A percentile compares a stretch with the other conserved stretches of the same genome.
Conservation (phyloP, 2,113 vertebrate species). For the Pipra filicauda region DNA sequence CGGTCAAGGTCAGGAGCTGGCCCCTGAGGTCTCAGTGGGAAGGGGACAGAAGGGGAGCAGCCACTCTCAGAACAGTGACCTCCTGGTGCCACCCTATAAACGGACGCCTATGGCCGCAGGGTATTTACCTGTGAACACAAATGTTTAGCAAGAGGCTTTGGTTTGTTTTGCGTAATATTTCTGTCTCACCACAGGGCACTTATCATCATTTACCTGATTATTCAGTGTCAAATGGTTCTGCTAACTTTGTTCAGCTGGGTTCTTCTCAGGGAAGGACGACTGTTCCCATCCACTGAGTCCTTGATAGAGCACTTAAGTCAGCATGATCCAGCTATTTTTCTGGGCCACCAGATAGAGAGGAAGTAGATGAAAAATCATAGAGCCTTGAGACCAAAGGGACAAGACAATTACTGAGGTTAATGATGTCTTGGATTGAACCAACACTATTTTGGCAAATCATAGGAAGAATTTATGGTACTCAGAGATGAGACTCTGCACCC, state of each 20-base stretch:
- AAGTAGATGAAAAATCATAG: not conserved
- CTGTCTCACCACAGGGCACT: not conserved
- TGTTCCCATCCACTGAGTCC: conserved; percentile 2
- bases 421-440: not conserved
- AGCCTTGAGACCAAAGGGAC: not conserved
- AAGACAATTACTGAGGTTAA: not conserved
- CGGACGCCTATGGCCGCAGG: not conserved
- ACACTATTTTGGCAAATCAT: not conserved
- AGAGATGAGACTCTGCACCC: not conserved
- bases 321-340: not conserved
- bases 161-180: not conserved
- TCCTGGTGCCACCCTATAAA: not conserved
- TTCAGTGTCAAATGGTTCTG: not conserved
- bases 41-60: not conserved
- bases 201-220: conserved; percentile 14
- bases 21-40: not conserved
- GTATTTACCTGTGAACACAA: not conserved
- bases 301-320: conserved; percentile 14
- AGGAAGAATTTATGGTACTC: conserved; percentile 34
- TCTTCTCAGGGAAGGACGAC: conserved; percentile 44
- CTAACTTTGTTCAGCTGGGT: conserved; percentile 58
- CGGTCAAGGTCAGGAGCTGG: not conserved
- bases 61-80: not conserved
- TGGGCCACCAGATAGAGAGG: not conserved
- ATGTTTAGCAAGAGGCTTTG: not conserved